Conservation (phyloP, 92 coral and sea anemone genomes). For the Phymanthus crucifer region DNA sequence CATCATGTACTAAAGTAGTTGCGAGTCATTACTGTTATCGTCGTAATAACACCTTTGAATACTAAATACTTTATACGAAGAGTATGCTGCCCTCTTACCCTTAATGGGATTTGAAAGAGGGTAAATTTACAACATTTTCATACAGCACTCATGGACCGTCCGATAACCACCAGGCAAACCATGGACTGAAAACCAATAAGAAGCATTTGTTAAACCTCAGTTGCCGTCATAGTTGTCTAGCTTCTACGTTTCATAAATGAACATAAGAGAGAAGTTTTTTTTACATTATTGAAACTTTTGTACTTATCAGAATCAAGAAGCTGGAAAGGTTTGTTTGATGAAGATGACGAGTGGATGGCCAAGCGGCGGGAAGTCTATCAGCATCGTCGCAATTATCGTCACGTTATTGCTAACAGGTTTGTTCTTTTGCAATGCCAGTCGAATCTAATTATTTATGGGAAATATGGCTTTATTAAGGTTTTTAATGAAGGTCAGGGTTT, state of each 20-base stretch:
- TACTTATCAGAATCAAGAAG: slow-evolving; percentile 1
- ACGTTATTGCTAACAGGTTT: slow-evolving; percentile 5
- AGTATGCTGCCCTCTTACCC: neutral
- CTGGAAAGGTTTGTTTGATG: neutral
- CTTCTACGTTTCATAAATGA: neutral
- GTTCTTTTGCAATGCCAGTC: neutral
- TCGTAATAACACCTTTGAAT: neutral
- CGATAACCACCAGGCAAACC: slow-evolving; percentile 7
- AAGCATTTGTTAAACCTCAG: neutral
- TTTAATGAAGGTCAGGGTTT: neutral
- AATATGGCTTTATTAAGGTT: neutral
- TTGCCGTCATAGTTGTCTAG: neutral
- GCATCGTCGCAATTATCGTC: neutral
- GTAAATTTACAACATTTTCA: neutral
- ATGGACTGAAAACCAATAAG: neutral
- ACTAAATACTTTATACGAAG: neutral
- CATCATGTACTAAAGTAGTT: neutral
- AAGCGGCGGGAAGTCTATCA: neutral
- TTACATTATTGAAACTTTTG: neutral
- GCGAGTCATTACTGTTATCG: neutral
- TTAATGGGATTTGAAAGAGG: neutral
- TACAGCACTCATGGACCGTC: neutral
- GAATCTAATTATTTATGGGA: neutral
- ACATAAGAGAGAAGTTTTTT: neutral
- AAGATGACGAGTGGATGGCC: slow-evolving; percentile 1